Base-by-base conservation (phyloP, 2,113 vertebrate species). In the Patagioenas fasciata region DNA sequence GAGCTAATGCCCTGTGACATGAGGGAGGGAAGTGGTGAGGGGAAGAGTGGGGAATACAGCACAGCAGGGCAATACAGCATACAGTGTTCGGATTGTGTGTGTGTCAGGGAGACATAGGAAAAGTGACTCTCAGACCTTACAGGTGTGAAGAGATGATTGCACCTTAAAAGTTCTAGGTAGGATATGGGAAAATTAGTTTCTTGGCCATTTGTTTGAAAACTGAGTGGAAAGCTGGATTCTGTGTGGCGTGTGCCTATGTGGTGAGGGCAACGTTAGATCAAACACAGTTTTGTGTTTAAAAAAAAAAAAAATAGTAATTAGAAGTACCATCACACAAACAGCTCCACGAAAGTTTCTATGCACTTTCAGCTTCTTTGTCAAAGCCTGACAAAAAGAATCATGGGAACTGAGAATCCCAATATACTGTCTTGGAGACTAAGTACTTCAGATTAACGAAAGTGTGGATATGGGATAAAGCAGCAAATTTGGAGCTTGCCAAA, bases 51-150 rank as follows among this genome's bases (percentile, higher is more conserved):
- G 50, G 21, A 36, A 28, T 15, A 24, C 48, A 6, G 47, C 15
- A 13, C 0, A 14, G 53, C 0, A 0, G 54, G 62, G 73, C 44
- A 47, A 47, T 47, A 47, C 44, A 47, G 44, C 44, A 47, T 47
- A 19, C 5, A 1, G 60, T 0, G 25, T 14, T 34, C 5, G 6
- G 26, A 8, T 12, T 19, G 15, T 17, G 14, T 5, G 1, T 28
- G 28, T 31, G 44, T 16, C 42, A 38, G 53, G 69, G n/a, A 57
- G 15, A 72, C 1, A 5, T 8, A 34, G 31, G 28, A 54, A 53
- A 67, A 90, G 21, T 19, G 13, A 26, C 17, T 23, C 57, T 60
- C 51, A 73, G 12, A 51, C n/a, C 21, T n/a, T 36, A 28, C 26
- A 60, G 7, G 8, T 75, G 17, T 25, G 54, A n/a, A 28, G 38